Evolutionary conservation across 92 coral and sea anemone species (phyloP), one percentile per base, ranked within the genome.

Genomic region (Palythoa heliodiscus): DNA sequence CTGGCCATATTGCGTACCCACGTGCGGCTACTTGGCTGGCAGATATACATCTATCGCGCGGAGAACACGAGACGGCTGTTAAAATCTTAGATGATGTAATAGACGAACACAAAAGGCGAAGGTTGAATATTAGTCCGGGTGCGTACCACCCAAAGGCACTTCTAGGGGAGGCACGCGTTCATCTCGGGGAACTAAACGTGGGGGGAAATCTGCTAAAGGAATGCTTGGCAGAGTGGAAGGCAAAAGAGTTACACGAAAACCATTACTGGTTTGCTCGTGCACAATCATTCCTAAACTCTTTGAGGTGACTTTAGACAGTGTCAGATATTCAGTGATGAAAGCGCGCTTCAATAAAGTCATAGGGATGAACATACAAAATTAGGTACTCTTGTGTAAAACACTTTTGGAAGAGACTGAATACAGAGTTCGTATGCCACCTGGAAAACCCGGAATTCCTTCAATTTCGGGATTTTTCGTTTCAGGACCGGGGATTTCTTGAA

Each of bases 1-100:
- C 98, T 1, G 92, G 93, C 1, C 98, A 94, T 77, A 85, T 89
- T 39, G 93, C 98, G 66, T 94, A 93, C 93, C 98, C 98, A 9
- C 98, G 98, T 50, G 93, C 91, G 63, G 91, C 90, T 75, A 94
- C 98, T 22, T 90, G 81, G 82, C 85, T 94, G 69, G 95, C 98
- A 3, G 95, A 90, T 75, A 88, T 94, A 15, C 82, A 86, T 58
- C 86, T 95, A 24, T 88, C 88, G 25, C 93, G 89, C 47, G 72
- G 63, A 61, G 87, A 87, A 24, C 89, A 73, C 35, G 67, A 24
- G 35, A 88, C 55, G 17, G 95, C 98, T 29, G 87, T 87, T 57
- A 40, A 3, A 24, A 70, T 91, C 63, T 80, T 95, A 60, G 84
- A 91, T 52, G 92, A 94, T 52, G 92, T 93, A 14, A 75, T 90